A percentile compares a stretch with the other conserved stretches of the same genome.
Conservation (phyloP, 2,797 vertebrate species). For the Amblyraja radiata region DNA sequence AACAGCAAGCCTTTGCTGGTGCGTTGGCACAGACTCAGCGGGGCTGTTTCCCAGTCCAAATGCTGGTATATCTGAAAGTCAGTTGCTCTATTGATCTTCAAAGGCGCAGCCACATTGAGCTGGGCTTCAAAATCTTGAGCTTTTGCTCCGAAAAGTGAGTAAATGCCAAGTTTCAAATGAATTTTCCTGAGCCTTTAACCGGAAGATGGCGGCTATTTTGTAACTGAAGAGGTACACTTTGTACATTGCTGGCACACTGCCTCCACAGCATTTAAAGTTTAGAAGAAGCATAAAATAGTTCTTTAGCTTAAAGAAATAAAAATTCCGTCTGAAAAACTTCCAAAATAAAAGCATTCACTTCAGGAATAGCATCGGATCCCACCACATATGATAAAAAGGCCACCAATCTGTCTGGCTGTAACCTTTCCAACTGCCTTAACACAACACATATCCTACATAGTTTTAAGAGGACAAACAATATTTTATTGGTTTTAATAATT, state of each 20-base stretch:
- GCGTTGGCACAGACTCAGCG: too few species aligned
- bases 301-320: neutral
- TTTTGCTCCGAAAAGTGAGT: too few species aligned
- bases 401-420: neutral
- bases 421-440: neutral
- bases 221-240: neutral
- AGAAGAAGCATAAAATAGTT: neutral
- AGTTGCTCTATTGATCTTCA: too few species aligned
- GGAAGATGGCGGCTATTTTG: neutral
- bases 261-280: neutral
- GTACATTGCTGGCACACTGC: too few species aligned
- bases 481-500: neutral
- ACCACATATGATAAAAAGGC: neutral
- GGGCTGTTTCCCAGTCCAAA: too few species aligned
- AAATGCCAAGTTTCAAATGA: too few species aligned
- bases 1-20: too few species aligned
- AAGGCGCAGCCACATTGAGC: too few species aligned
- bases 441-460: neutral
- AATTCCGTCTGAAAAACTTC: neutral
- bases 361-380: neutral
- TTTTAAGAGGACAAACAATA: neutral
- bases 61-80: too few species aligned
- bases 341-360: neutral
- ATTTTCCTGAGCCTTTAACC: too few species aligned
- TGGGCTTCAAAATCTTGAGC: too few species aligned